phyloP scores from a whole-genome alignment of 2,113 vertebrate genomes.

The Xiphias gladius region DNA sequence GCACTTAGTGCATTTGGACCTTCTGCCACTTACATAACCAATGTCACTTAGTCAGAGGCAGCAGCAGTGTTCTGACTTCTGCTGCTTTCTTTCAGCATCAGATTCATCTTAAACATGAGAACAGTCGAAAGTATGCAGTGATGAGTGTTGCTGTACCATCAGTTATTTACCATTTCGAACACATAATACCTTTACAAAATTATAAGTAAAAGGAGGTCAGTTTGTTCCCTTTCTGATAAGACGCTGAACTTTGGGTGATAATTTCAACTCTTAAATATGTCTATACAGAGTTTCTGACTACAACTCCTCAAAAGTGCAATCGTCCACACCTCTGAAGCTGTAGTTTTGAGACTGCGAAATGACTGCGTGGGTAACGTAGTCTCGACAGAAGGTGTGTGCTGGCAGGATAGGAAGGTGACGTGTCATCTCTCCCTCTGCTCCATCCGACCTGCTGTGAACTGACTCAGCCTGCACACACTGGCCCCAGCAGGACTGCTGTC shows the following conservation, averaged over 20 bases:
- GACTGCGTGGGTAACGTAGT: conserved; percentile 16
- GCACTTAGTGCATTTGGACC: conserved; percentile 42
- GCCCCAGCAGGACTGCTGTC: conserved; percentile 64
- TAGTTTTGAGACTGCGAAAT: conserved; percentile 18
- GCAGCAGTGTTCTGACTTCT: conserved; percentile 60
- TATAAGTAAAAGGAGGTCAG: not conserved
- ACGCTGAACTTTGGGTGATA: not conserved
- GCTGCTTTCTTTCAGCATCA: conserved; percentile 63
- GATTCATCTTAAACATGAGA: conserved; percentile 13
- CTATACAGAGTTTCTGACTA: not conserved
- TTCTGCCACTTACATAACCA: conserved; percentile 73
- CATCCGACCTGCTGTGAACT: conserved; percentile 69
- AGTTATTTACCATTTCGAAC: not conserved
- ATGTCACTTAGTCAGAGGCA: conserved; percentile 74
- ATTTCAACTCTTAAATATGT: not conserved
- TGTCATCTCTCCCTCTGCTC: conserved; percentile 64
- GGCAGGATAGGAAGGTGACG: conserved; percentile 55
- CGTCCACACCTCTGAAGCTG: not conserved
- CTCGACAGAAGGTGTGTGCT: conserved; percentile 59
- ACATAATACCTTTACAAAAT: not conserved
- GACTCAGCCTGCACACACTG: conserved; percentile 69
- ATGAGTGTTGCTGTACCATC: not conserved
- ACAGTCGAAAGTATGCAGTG: conserved; percentile 1
- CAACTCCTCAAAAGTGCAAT: not conserved
- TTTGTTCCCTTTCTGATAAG: not conserved